These are phyloP conservation scores for Enteromius paludinosus DNA, from an alignment of 2,797 vertebrate species.

Conservation along the genomic window DNA sequence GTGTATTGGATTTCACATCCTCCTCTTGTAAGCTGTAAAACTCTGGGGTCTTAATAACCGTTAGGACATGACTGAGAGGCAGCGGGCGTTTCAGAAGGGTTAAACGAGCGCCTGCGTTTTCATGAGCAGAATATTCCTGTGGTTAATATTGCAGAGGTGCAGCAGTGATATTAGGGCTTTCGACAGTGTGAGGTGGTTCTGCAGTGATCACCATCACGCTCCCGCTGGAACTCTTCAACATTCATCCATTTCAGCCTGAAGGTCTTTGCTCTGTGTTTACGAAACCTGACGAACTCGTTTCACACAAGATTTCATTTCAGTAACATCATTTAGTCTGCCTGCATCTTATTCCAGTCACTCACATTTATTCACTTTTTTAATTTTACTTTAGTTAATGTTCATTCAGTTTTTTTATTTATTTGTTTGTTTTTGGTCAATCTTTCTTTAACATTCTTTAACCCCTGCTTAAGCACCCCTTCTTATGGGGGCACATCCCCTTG, in stretches of 20 bases:
- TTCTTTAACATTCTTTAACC: too few species aligned
- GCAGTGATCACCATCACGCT: constrained; percentile 16
- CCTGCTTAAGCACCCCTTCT: too few species aligned
- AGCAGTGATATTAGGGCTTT: background rate
- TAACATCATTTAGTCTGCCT: background rate
- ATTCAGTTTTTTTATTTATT: background rate
- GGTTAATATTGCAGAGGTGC: background rate
- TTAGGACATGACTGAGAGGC: constrained; percentile 14
- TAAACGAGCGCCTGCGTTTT: background rate
- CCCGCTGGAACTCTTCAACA: constrained; percentile 1
- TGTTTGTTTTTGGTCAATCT: background rate
- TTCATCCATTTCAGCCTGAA: constrained; percentile 6
- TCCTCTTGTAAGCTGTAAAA: constrained; percentile 35
- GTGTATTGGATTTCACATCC: constrained; percentile 41
- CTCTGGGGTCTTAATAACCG: constrained; percentile 21
- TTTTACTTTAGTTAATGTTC: background rate
- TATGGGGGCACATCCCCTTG: too few species aligned
- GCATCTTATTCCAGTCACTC: background rate
- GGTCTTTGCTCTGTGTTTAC: constrained; percentile 4
- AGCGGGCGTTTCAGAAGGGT: background rate
- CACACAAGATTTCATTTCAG: background rate
- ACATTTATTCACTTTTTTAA: background rate
- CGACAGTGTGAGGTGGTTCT: background rate
- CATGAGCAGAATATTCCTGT: background rate
- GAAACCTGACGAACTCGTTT: background rate